A percentile compares a stretch with the other conserved stretches of the same genome.
phyloP scores from a whole-genome alignment of 2,797 vertebrate species.

The Muscicapa comitata region DNA sequence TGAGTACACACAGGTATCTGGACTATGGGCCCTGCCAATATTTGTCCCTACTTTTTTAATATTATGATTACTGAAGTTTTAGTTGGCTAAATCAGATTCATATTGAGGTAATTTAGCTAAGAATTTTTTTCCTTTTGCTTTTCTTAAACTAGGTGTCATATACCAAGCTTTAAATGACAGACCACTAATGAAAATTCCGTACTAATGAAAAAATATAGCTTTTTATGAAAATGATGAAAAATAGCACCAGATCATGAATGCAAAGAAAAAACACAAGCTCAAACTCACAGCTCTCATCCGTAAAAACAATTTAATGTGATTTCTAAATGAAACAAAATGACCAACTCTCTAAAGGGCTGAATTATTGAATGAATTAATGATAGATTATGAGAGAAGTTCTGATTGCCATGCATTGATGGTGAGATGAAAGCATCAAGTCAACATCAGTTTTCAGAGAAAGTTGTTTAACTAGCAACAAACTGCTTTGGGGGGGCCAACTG shows the following conservation, averaged over 20 bases:
- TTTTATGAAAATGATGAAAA: background rate
- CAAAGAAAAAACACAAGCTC: background rate
- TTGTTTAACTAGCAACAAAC: background rate
- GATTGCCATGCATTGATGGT: background rate
- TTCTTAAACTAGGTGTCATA: background rate
- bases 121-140: background rate
- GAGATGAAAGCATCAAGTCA: background rate
- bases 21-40: background rate
- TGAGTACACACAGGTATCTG: background rate
- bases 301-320: constrained; percentile 1
- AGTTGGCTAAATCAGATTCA: background rate
- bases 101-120: background rate
- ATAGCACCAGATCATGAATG: background rate
- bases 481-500: background rate
- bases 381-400: background rate
- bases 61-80: background rate
- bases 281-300: background rate
- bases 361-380: background rate
- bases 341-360: background rate
- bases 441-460: background rate
- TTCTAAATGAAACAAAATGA: background rate
- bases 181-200: background rate
- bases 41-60: background rate
- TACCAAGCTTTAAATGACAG: background rate
- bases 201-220: background rate